Evolutionary conservation across 2,888 invertebrate genomes (phyloP), one percentile per base, ranked within the genome.

Genomic region (Xestoiulus laeticollis): DNA sequence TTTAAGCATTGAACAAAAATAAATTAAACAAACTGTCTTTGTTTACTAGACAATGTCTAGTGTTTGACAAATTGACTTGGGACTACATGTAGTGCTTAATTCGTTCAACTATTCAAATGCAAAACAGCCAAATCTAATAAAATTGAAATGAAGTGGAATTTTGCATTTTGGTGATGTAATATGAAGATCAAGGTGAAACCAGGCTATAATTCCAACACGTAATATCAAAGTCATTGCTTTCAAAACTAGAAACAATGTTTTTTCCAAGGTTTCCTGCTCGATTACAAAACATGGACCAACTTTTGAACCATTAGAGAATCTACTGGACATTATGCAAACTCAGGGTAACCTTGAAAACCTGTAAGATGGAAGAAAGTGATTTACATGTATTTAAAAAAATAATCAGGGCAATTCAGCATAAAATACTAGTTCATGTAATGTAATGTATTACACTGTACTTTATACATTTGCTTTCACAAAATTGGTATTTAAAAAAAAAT

Each of bases 221-320:
- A 59, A 59, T 59, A 59, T 59, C 59, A 59, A 59, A 59, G 59
- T 59, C 59, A 59, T 59, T 59, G 59, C 59, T 59, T 59, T 59
- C 22, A 59, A 22, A 38, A 38, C 4, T 5, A 59, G 22, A 16
- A 53, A 5, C 1, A 53, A n/a, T 4, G 5, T 10, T 22, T 59
- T 59, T 22, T 16, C 53, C 59, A 59, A 59, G 59, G 59, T 22
- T 59, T 22, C 22, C 22, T 59, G 3, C 22, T 59, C 22, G 16
- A 22, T 59, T 22, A 6, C 59, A 22, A 6, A 59, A 22, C 2
- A 22, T 6, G 59, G 8, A 22, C 22, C 22, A 59, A 59, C 6
- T 38, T 5, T 5, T 38, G 38, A n/a, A n/a, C n/a, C n/a, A n/a
- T n/a, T n/a, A n/a, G n/a, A n/a, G n/a, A n/a, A n/a, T n/a, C n/a